Evolutionary conservation across 2,888 invertebrate species (phyloP).

Genomic region (Pristionchus fissidentatus): DNA sequence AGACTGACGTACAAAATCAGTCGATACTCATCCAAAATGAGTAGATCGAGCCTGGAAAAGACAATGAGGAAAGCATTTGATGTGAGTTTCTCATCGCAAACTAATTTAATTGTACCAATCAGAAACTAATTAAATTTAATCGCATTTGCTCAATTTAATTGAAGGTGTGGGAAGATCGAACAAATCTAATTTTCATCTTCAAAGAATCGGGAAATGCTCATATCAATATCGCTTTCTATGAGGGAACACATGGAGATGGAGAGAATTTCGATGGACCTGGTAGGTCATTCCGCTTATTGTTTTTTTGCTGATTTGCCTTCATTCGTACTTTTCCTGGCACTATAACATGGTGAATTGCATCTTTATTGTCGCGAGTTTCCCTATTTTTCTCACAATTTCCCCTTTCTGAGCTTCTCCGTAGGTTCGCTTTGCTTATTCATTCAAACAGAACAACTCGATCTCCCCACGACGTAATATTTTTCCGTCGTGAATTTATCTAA

Average conservation of each 20-base stretch:
- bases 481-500: background rate
- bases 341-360: too few relatives aligned
- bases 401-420: background rate
- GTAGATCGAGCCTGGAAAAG: slow-evolving; percentile 54
- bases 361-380: background rate
- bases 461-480: background rate
- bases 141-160: background rate
- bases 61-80: slow-evolving; percentile 66
- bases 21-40: slow-evolving; percentile 42
- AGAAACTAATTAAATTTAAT: background rate
- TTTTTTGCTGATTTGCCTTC: background rate
- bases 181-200: slow-evolving; percentile 66
- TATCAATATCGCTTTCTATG: slow-evolving; percentile 75
- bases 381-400: background rate
- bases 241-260: slow-evolving; percentile 74
- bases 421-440: background rate
- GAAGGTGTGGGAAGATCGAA: slow-evolving; percentile 73
- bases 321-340: background rate
- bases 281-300: slow-evolving; percentile 47
- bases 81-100: slow-evolving; percentile 50
- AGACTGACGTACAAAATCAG: slow-evolving; percentile 70
- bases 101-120: background rate
- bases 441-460: background rate
- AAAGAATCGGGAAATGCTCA: slow-evolving; percentile 64
- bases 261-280: slow-evolving; percentile 76